Conservation (phyloP, 1,140 invertebrate genomes). For the Cephus cinctus region DNA sequence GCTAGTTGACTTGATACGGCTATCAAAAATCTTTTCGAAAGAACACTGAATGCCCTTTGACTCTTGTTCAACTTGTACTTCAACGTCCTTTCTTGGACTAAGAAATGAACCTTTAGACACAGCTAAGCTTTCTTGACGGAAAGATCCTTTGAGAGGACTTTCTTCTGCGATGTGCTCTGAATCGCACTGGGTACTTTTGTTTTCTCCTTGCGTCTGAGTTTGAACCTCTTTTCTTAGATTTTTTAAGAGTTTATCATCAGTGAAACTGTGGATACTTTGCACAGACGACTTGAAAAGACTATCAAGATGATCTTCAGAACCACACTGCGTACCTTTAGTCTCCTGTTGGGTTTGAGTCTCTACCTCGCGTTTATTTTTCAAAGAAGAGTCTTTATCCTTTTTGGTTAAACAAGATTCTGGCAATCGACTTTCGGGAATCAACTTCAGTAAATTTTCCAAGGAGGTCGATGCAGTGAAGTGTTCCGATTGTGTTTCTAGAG, state of each 20-base stretch:
- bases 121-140: neutral
- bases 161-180: conserved; percentile 30
- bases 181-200: conserved; percentile 43
- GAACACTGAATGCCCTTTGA: conserved; percentile 43
- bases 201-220: conserved; percentile 46
- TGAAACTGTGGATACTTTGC: conserved; percentile 9
- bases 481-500: conserved; percentile 31
- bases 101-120: conserved; percentile 13
- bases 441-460: conserved; percentile 15
- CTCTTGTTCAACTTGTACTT: conserved; percentile 38
- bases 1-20: neutral
- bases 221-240: conserved; percentile 40
- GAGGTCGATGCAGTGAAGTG: conserved; percentile 9
- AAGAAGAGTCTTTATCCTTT: conserved; percentile 21
- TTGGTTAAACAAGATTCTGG: no score
- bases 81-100: conserved; percentile 32
- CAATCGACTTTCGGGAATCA: neutral
- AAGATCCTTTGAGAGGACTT: neutral
- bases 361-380: conserved; percentile 23
- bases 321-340: conserved; percentile 35
- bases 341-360: conserved; percentile 32
- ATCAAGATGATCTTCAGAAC: conserved; percentile 18
- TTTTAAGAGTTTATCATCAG: no score
- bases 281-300: conserved; percentile 4
- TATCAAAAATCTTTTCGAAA: neutral